Evolutionary conservation across 2,797 vertebrate species (phyloP).

Genomic region (Squalus acanthias): DNA sequence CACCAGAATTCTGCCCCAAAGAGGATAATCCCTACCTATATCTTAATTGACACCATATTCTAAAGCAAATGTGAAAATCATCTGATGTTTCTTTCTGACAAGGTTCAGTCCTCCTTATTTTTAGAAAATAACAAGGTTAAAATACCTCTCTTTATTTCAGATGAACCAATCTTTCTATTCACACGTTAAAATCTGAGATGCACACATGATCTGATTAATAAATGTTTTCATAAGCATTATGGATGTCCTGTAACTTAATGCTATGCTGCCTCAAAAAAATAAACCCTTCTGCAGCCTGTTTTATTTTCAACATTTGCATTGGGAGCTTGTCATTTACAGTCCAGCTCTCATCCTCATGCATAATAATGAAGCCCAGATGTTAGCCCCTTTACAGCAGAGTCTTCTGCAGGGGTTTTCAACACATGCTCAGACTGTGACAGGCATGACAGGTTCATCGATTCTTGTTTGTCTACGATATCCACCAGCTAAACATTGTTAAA

Average conservation of each 20-base stretch:
- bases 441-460: not conserved
- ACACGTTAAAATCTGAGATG: not conserved
- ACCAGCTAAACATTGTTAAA: not conserved
- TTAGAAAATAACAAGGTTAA: not conserved
- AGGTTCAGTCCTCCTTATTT: not conserved
- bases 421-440: not conserved
- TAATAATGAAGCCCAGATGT: not conserved
- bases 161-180: not conserved
- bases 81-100: not conserved
- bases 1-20: not conserved
- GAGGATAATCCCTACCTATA: not conserved
- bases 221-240: not conserved
- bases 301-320: not conserved
- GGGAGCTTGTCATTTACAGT: not conserved
- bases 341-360: not conserved
- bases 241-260: not conserved
- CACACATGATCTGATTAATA: not conserved
- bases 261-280: not conserved
- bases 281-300: not conserved
- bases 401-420: not conserved
- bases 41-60: not conserved
- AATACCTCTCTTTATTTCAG: not conserved
- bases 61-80: not conserved
- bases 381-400: not conserved
- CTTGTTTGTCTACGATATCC: not conserved